Conservation (phyloP, 2,797 vertebrate species). For the Muscicapa comitata region DNA sequence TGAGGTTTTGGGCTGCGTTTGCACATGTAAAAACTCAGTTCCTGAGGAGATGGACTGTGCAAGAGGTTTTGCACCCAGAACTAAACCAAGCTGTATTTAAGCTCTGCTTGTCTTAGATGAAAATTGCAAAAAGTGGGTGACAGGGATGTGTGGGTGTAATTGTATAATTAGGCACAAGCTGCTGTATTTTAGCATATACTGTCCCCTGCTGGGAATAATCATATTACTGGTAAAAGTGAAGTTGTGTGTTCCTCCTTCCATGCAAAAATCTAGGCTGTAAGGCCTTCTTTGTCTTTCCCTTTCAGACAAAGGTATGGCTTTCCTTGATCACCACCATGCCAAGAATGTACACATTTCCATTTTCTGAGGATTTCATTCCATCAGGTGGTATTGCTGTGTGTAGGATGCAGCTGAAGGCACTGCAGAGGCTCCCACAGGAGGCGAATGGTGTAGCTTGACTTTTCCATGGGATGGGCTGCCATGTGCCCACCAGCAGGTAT, state of each 20-base stretch:
- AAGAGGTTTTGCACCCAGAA: background rate
- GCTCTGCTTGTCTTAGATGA: background rate
- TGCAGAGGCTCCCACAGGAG: background rate
- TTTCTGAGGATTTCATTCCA: background rate
- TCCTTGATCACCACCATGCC: background rate
- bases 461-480: background rate
- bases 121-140: background rate
- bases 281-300: background rate
- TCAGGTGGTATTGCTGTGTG: background rate
- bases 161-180: background rate
- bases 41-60: background rate
- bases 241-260: background rate
- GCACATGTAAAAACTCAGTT: background rate
- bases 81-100: background rate
- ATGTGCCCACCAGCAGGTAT: background rate
- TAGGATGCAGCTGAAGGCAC: background rate
- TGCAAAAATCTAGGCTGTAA: background rate
- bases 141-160: background rate
- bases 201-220: conserved; percentile 53
- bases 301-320: background rate
- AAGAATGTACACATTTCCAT: background rate
- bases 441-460: background rate
- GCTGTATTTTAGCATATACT: conserved; percentile 54
- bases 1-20: background rate
- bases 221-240: background rate